Conservation (phyloP, 2,888 invertebrate genomes). For the Parthenolecanium corni region DNA sequence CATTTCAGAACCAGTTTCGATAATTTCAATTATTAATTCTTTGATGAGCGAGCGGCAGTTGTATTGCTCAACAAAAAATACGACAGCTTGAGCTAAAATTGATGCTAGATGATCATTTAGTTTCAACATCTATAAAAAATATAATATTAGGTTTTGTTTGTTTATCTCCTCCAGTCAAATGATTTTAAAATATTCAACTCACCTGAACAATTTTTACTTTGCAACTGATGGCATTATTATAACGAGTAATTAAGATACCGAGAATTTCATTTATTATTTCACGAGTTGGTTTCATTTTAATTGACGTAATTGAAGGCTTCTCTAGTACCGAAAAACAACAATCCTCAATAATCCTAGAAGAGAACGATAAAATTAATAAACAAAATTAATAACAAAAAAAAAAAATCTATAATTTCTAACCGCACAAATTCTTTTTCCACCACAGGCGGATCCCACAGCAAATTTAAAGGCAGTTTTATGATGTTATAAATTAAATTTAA, state of each 20-base stretch:
- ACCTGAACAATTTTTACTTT: constrained; percentile 55
- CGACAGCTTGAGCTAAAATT: constrained; percentile 58
- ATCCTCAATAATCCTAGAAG: constrained; percentile 54
- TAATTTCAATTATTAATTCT: constrained; percentile 59
- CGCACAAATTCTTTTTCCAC: constrained; percentile 71
- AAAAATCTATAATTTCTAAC: constrained; percentile 43
- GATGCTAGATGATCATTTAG: constrained; percentile 58
- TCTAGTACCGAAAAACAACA: constrained; percentile 62
- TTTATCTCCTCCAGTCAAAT: not conserved
- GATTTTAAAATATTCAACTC: not conserved
- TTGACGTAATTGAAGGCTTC: constrained; percentile 45
- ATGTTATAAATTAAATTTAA: constrained; percentile 54
- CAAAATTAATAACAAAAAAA: constrained; percentile 10
- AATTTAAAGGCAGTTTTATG: constrained; percentile 56
- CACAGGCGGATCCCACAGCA: constrained; percentile 71
- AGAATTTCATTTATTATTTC: constrained; percentile 67
- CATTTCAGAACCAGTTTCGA: constrained; percentile 52
- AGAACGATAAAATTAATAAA: constrained; percentile 27
- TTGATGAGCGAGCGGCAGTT: constrained; percentile 56
- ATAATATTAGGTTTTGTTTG: not conserved
- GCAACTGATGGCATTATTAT: constrained; percentile 70
- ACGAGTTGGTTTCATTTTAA: constrained; percentile 49
- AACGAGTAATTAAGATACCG: constrained; percentile 66
- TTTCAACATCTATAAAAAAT: constrained; percentile 55
- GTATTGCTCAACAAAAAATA: constrained; percentile 54